Percentiles rank a stretch among this genome's conserved stretches.
Evolutionary conservation across 2,113 vertebrate species (phyloP).

Genomic region (Neomonachus schauinslandi): DNA sequence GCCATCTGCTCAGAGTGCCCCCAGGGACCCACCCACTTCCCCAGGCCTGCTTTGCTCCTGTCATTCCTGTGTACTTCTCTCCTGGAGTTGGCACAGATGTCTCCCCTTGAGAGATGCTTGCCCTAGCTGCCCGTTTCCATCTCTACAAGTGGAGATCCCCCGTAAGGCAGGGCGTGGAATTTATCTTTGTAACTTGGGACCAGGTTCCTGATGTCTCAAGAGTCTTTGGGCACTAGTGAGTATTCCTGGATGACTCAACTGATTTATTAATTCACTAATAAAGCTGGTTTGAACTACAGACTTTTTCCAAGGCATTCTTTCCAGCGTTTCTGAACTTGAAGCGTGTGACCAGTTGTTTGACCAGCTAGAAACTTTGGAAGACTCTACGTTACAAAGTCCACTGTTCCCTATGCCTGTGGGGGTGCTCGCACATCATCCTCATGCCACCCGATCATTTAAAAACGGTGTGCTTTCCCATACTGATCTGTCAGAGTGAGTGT

Average conservation of each 20-base stretch:
- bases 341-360: neutral
- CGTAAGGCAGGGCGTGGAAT: neutral
- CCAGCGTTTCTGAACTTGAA: conserved; percentile 17
- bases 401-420: neutral
- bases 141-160: neutral
- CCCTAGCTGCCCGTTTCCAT: neutral
- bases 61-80: neutral
- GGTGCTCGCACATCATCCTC: neutral
- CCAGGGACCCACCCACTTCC: neutral
- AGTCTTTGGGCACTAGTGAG: neutral
- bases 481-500: neutral
- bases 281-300: neutral
- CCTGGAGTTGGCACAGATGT: neutral
- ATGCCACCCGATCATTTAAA: neutral
- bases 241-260: neutral
- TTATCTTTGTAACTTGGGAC: neutral
- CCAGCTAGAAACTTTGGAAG: neutral
- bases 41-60: neutral
- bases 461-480: neutral
- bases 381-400: neutral
- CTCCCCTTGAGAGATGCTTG: neutral
- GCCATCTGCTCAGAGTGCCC: neutral
- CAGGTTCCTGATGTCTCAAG: neutral
- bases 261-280: neutral
- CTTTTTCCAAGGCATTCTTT: neutral